Percentiles rank a stretch among this genome's conserved stretches.
phyloP scores from a whole-genome alignment of 1,140 invertebrate species.

The Polypedilum pembai region DNA sequence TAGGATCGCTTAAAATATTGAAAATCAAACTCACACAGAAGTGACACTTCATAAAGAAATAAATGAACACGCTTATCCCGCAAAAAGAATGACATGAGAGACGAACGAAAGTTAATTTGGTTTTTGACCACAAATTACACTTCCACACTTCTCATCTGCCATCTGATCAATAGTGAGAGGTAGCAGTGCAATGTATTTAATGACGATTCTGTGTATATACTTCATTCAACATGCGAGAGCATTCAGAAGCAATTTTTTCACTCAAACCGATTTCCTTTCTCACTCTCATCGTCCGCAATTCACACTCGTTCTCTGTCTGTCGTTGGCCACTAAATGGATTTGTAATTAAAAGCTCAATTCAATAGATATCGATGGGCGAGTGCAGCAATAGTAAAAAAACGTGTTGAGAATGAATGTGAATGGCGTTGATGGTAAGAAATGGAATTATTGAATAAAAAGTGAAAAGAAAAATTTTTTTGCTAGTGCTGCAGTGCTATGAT shows the following conservation, averaged over 20 bases:
- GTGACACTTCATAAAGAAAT: neutral
- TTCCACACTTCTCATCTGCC: neutral
- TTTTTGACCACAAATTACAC: constrained; percentile 23
- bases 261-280: neutral
- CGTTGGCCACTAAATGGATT: constrained; percentile 21
- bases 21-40: neutral
- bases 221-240: neutral
- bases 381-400: neutral
- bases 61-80: neutral
- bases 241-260: neutral
- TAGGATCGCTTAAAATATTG: too few species aligned
- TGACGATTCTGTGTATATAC: neutral
- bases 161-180: neutral
- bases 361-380: constrained; percentile 14
- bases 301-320: neutral
- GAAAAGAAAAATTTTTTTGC: neutral
- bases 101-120: constrained; percentile 18
- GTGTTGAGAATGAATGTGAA: neutral
- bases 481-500: neutral
- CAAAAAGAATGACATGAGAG: neutral
- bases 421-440: constrained; percentile 3
- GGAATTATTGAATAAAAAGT: neutral
- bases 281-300: neutral
- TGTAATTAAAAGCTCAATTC: constrained; percentile 28
- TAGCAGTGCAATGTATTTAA: neutral